A percentile compares a stretch with the other conserved stretches of the same genome.
Evolutionary conservation across 2,113 vertebrate species (phyloP).

Genomic region (Esox niger): DNA sequence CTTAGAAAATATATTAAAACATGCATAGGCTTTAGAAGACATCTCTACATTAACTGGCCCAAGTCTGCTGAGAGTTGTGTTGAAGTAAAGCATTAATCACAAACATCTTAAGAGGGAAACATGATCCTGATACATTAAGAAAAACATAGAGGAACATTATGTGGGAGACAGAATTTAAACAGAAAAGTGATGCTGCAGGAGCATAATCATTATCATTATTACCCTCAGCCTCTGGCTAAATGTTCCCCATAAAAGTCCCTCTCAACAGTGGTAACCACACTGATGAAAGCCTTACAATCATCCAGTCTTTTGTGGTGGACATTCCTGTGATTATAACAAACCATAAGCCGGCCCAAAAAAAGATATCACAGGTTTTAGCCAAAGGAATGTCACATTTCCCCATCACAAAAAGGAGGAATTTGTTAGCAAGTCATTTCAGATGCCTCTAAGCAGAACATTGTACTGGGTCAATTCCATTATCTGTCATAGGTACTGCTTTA

Average conservation of each 20-base stretch:
- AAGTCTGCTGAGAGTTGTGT: too few species aligned
- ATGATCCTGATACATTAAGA: neutral
- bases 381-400: neutral
- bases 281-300: constrained; percentile 22
- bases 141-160: constrained; percentile 4
- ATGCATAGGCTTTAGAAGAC: too few species aligned
- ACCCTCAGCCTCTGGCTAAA: constrained; percentile 17
- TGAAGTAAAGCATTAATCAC: too few species aligned
- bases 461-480: too few species aligned
- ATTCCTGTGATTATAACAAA: constrained; percentile 28
- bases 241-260: constrained; percentile 20
- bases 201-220: constrained; percentile 10
- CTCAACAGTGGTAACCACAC: constrained; percentile 24
- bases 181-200: constrained; percentile 9
- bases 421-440: too few species aligned
- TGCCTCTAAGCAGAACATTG: too few species aligned
- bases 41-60: too few species aligned
- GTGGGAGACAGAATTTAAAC: constrained; percentile 2
- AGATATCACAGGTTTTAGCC: neutral
- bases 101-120: neutral
- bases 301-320: constrained; percentile 26
- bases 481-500: too few species aligned
- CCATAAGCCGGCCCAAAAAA: constrained; percentile 28
- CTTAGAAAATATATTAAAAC: constrained; percentile 10
- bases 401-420: neutral